Evolutionary conservation across 2,888 invertebrate species (phyloP).

Genomic region (Rhopalosiphum nymphaeae): DNA sequence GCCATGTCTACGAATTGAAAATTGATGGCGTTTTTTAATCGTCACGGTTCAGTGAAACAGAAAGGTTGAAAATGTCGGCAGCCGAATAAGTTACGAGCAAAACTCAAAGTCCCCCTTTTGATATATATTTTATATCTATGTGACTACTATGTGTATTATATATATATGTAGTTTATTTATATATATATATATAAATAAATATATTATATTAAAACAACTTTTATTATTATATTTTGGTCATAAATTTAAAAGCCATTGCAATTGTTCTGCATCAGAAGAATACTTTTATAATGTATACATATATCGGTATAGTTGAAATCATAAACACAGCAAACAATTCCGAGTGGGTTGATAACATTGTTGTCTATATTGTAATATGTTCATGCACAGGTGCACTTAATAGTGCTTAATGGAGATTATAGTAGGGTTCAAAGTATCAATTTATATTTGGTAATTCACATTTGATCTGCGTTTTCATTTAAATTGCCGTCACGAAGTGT

Average conservation of each 20-base stretch:
- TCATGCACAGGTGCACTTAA: slow-evolving; percentile 49
- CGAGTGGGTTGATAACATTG: slow-evolving; percentile 13
- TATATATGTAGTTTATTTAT: neutral
- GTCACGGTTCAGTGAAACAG: slow-evolving; percentile 37
- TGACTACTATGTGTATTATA: neutral
- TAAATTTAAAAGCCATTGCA: slow-evolving; percentile 10
- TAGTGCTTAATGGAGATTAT: slow-evolving; percentile 33
- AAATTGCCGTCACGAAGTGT: slow-evolving; percentile 23
- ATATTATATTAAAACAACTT: slow-evolving; percentile 2
- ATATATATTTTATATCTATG: slow-evolving; percentile 23
- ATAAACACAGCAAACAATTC: neutral
- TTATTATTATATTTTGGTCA: slow-evolving; percentile 36
- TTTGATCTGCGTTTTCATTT: slow-evolving; percentile 48
- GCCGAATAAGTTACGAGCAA: slow-evolving; percentile 47
- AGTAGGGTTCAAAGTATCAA: slow-evolving; percentile 44
- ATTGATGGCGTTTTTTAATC: slow-evolving; percentile 50
- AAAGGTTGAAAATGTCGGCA: slow-evolving; percentile 17
- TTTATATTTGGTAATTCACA: slow-evolving; percentile 56
- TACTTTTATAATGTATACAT: neutral
- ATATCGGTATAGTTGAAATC: neutral
- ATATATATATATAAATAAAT: slow-evolving; percentile 10
- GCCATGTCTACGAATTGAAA: neutral
- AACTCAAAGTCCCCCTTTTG: slow-evolving; percentile 21
- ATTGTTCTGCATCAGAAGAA: neutral
- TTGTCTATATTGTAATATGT: slow-evolving; percentile 4